These are phyloP conservation scores for Philotrypesis tridentata DNA, from an alignment of 1,140 invertebrate species.

Conservation along the genomic window DNA sequence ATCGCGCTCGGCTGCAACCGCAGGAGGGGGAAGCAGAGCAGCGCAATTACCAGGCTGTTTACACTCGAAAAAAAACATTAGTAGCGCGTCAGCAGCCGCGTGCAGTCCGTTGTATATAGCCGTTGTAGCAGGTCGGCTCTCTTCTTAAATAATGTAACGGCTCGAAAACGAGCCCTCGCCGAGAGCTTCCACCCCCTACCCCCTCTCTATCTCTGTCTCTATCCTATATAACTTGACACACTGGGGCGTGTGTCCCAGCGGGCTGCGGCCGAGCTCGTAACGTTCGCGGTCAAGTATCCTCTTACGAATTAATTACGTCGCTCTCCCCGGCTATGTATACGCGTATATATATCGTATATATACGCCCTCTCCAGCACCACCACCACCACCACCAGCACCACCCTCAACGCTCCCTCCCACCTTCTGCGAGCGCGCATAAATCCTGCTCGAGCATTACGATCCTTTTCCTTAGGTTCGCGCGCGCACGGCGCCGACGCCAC, in stretches of 20 bases:
- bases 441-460: background rate
- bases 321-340: background rate
- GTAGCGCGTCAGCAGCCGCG: background rate
- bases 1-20: background rate
- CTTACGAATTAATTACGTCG: slow-evolving; percentile 44
- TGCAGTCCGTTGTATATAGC: too few species aligned
- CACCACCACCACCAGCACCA: too few species aligned
- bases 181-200: too few species aligned
- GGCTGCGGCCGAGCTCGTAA: slow-evolving; percentile 19
- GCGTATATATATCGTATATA: background rate
- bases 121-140: background rate
- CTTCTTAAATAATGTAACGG: slow-evolving; percentile 33
- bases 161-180: background rate
- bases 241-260: background rate
- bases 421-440: background rate
- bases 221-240: background rate
- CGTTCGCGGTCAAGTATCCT: slow-evolving; percentile 42
- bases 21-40: background rate
- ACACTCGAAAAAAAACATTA: slow-evolving; percentile 12
- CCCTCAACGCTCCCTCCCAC: too few species aligned
- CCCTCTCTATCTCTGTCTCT: background rate
- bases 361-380: too few species aligned
- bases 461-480: slow-evolving; percentile 14
- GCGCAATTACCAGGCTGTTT: background rate
- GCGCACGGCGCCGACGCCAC: background rate